phyloP scores from a whole-genome alignment of 2,797 vertebrate genomes.

The Darevskia nairensis region DNA sequence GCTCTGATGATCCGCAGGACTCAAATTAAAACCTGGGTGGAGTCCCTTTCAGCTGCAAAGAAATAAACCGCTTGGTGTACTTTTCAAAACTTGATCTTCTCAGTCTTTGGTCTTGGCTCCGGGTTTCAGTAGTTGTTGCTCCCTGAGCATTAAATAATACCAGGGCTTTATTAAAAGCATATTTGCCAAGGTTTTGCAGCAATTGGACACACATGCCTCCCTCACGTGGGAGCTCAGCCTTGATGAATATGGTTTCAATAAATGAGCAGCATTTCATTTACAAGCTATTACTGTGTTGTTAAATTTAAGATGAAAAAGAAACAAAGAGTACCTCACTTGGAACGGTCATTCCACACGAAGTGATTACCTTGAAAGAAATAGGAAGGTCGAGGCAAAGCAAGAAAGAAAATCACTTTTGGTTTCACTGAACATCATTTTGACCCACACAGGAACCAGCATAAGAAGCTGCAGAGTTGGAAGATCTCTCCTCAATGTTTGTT shows the following conservation, averaged over 20 bases:
- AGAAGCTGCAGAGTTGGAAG: not conserved
- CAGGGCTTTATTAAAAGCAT: constrained; percentile 38
- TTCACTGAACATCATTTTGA: not conserved
- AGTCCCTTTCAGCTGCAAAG: not conserved
- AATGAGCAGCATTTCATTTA: constrained; percentile 67
- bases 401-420: not conserved
- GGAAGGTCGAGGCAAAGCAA: not conserved
- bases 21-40: constrained; percentile 11
- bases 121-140: constrained; percentile 60
- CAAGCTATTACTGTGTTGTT: constrained; percentile 57
- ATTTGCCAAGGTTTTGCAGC: constrained; percentile 53
- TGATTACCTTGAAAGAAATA: not conserved
- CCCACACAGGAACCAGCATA: too few relatives aligned
- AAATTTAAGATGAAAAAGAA: constrained; percentile 41
- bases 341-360: not conserved
- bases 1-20: not conserved
- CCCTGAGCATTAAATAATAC: constrained; percentile 44
- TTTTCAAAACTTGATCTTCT: not conserved
- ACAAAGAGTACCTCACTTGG: constrained; percentile 42
- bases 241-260: constrained; percentile 65
- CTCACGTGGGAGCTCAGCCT: constrained; percentile 48
- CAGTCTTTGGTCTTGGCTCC: constrained; percentile 29
- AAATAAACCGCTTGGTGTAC: not conserved
- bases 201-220: constrained; percentile 65
- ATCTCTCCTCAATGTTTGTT: not conserved